These are phyloP conservation scores for Ophioninae sp. DNA, from an alignment of 2,888 invertebrate genomes.

Conservation along the genomic window DNA sequence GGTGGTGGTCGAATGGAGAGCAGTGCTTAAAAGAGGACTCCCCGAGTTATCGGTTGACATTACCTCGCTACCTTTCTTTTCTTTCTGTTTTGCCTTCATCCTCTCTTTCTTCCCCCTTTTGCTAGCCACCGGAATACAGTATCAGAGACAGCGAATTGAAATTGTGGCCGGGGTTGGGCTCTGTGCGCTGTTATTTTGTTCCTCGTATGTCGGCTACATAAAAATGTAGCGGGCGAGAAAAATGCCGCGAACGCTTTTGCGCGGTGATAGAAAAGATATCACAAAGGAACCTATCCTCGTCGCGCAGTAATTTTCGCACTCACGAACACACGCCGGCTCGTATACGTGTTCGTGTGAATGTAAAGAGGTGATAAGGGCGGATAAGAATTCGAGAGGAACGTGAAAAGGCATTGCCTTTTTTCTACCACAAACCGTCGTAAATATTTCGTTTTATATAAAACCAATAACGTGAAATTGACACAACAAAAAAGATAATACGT, in stretches of 20 bases:
- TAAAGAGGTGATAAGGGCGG: conserved; percentile 26
- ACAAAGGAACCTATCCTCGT: conserved; percentile 51
- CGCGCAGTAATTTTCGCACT: conserved; percentile 48
- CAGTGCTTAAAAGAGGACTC: conserved; percentile 36
- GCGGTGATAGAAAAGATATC: conserved; percentile 58
- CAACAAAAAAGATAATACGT: not conserved
- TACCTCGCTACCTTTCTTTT: conserved; percentile 48
- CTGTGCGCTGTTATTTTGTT: conserved; percentile 29
- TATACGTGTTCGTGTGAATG: not conserved
- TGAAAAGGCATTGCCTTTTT: not conserved
- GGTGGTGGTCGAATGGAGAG: conserved; percentile 29
- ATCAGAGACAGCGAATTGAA: conserved; percentile 41
- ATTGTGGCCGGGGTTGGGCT: conserved; percentile 22
- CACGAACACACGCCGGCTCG: not conserved
- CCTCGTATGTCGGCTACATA: conserved; percentile 38
- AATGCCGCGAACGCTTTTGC: conserved; percentile 54
- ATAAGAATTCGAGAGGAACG: conserved; percentile 22
- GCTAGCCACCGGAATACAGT: conserved; percentile 26
- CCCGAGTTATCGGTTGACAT: conserved; percentile 57
- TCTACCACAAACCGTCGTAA: conserved; percentile 37
- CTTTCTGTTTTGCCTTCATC: conserved; percentile 12
- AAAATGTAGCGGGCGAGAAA: conserved; percentile 44
- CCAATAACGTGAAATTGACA: not conserved
- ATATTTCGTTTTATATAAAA: conserved; percentile 27
- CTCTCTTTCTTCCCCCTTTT: not conserved